These are phyloP conservation scores for Ligdia adustata DNA, from an alignment of 2,888 invertebrate genomes.

Conservation along the genomic window DNA sequence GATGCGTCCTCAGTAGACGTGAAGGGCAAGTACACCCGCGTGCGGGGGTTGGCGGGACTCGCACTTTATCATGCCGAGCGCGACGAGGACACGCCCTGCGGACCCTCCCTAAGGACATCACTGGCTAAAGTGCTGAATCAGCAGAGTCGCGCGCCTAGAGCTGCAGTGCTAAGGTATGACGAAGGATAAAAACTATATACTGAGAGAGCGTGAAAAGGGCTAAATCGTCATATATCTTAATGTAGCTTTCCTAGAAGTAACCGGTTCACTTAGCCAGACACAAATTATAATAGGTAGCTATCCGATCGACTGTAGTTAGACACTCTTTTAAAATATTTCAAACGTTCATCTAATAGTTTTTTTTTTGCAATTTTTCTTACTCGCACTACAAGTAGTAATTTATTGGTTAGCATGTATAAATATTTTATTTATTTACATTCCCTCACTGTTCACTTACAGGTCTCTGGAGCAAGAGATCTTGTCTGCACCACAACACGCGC, in stretches of 20 bases:
- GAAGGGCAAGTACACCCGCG: conserved; percentile 89
- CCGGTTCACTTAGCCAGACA: too few species aligned
- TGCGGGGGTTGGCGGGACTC: conserved; percentile 88
- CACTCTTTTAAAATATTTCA: too few species aligned
- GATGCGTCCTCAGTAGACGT: conserved; percentile 89
- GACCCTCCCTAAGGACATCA: conserved; percentile 73
- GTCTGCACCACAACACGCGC: conserved; percentile 65
- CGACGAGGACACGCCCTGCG: conserved; percentile 82
- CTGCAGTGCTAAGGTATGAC: conserved; percentile 82
- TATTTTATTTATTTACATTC: too few species aligned
- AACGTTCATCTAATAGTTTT: too few species aligned
- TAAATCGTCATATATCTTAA: too few species aligned
- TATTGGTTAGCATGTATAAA: too few species aligned
- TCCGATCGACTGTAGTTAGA: too few species aligned
- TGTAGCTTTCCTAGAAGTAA: too few species aligned
- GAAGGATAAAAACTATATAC: neutral
- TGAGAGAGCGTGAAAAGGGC: too few species aligned
- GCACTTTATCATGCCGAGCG: conserved; percentile 84
- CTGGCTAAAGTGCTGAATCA: conserved; percentile 82
- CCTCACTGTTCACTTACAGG: conserved; percentile 60
- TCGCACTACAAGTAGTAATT: too few species aligned
- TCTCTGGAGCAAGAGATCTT: conserved; percentile 86
- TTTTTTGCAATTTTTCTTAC: too few species aligned
- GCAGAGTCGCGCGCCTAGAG: conserved; percentile 86
- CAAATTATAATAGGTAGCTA: too few species aligned